Evolutionary conservation across 2,797 vertebrate genomes (phyloP).

Genomic region (Crypturellus tataupa): DNA sequence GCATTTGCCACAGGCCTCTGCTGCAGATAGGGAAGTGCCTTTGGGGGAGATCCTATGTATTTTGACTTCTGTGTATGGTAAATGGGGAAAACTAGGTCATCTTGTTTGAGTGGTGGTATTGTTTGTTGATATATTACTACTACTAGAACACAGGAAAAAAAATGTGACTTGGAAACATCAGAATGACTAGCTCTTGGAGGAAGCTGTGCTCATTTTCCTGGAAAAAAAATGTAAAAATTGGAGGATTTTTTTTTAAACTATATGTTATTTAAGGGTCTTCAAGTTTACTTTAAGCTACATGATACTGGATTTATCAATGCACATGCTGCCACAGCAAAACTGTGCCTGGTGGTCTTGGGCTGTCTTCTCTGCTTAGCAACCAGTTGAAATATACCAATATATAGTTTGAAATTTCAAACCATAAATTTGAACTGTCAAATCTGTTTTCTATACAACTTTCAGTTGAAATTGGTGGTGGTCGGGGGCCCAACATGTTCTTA

Average conservation of each 20-base stretch:
- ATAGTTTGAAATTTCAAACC: neutral
- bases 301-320: neutral
- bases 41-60: neutral
- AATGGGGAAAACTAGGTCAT: neutral
- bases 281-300: neutral
- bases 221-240: neutral
- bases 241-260: no score
- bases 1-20: neutral
- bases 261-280: neutral
- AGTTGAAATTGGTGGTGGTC: neutral
- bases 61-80: neutral
- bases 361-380: neutral
- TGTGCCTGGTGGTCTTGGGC: neutral
- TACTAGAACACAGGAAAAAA: neutral
- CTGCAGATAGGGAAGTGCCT: neutral
- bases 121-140: neutral
- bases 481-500: neutral
- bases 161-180: neutral
- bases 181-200: neutral
- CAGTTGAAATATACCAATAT: rapidly evolving
- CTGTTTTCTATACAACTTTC: neutral
- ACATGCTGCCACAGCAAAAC: neutral
- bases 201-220: neutral
- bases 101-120: neutral
- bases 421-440: no score